Evolutionary conservation across 2,888 invertebrate genomes (phyloP), one percentile per base, ranked within the genome.

Genomic region (Halictus quadricinctus): DNA sequence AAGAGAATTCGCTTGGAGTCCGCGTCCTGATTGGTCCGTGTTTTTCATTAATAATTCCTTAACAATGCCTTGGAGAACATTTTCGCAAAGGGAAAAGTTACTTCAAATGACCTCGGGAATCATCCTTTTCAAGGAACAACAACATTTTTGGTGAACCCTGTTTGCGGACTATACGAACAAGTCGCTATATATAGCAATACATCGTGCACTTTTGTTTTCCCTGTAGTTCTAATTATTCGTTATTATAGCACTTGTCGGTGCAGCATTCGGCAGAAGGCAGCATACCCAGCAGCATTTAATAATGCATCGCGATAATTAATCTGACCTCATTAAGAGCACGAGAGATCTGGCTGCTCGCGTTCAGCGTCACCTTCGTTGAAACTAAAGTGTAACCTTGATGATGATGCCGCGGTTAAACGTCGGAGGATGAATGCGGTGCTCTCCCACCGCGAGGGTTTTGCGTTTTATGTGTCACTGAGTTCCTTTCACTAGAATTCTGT

Each of bases 221-320:
- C 78, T 73, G 12, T 73, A 41, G 54, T 43, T 72, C 83, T 85
- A 85, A 86, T 88, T 86, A 80, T 88, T 79, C 78, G 86, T 81
- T 79, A 84, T 79, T 77, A 77, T 79, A 72, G 66, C n/a, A 43
- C 41, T 48, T 69, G 43, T 10, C 15, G n/a, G 58, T n/a, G 41
- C 60, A 41, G 43, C 46, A 72, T 72, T 72, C 81, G 72, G 75
- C 41, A n/a, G 54, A n/a, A 48, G n/a, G 60, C n/a, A 54, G n/a
- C 50, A 41, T 54, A 66, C 36, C 46, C 80, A 41, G 50, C 81
- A 66, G 72, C 87, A 60, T 90, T 90, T 85, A 86, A 88, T 89
- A 90, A 89, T 83, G 83, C 79, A 83, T 73, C 84, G 60, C 80
- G 86, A 78, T 90, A 90, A 90, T 90, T 90, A 90, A 90, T 90